Evolutionary conservation across 1,140 invertebrate species (phyloP), one percentile per base, ranked within the genome.

Genomic region (Cotesia chilonis): DNA sequence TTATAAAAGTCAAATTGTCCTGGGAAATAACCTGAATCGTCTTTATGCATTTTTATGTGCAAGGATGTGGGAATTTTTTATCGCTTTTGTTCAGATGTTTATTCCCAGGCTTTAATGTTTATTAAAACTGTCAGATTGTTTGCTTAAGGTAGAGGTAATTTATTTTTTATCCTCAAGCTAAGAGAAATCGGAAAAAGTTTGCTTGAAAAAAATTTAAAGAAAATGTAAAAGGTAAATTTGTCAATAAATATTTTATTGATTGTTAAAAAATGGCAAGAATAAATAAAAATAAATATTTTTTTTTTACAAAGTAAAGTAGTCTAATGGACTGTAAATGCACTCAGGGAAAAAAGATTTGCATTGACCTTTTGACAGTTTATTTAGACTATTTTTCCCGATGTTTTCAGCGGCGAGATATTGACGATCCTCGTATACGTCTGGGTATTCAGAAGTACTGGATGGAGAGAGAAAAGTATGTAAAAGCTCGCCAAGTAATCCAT

Each of bases 351-450:
- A 77, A 1, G 80, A 78, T 71, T 88, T 87, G 73, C 92, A 92
- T 74, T 87, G 85, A 2, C 83, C 86, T 1, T 82, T 84, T 0
- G 84, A 83, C 54, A 86, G 84, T 59, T 77, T 47, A 47, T 47
- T 47, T 47, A 47, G 6, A 9, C 5, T 47, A 47, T 47, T 47
- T 47, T 47, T 78, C 0, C 92, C 92, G 10, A 92, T 80, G 73
- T 88, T 83, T 82, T 93, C 92, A 0, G 92, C 91, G 12, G 90
- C 89, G 68, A 90, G 89, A 79, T 92, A 93, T 74, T 92, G 91
- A 72, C 90, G 90, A 80, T 93, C 90, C 0, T 87, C 84, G 79
- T 91, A 90, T 57, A 90, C 85, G 14, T 91, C 89, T n/a, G 91
- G 77, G 55, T 83, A 82, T 74, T 92, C 91, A 55, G 83, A 85